These are phyloP conservation scores for Dioctria rufipes DNA, from an alignment of 2,888 invertebrate genomes.

Conservation along the genomic window DNA sequence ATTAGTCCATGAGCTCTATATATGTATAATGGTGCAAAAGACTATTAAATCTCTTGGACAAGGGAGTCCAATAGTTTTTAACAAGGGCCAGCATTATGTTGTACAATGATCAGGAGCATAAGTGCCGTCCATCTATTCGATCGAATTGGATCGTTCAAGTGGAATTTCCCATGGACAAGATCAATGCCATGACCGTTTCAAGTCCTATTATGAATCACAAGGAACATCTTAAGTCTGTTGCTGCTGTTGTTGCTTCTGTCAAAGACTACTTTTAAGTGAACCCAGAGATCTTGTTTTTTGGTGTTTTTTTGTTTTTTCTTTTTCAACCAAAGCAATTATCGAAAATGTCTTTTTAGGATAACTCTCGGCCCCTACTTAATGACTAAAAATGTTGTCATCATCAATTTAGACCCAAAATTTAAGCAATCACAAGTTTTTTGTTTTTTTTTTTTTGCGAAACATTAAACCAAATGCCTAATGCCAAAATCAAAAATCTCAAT, in stretches of 20 bases:
- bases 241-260: too few species aligned
- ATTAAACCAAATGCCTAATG: neutral
- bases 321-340: conserved; percentile 33
- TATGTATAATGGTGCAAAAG: conserved; percentile 25
- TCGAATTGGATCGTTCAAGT: conserved; percentile 35
- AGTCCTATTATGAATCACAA: conserved; percentile 16
- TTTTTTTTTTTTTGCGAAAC: too few species aligned
- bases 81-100: conserved; percentile 36
- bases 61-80: conserved; percentile 20
- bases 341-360: conserved; percentile 25
- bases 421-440: neutral
- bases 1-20: conserved; percentile 20
- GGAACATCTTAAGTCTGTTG: neutral
- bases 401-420: neutral
- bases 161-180: conserved; percentile 52
- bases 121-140: conserved; percentile 25
- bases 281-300: conserved; percentile 10
- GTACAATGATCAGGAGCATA: neutral
- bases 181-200: conserved; percentile 37
- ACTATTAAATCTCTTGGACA: conserved; percentile 40
- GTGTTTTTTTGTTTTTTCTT: conserved; percentile 20
- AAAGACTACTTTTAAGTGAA: conserved; percentile 26
- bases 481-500: neutral
- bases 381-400: conserved; percentile 8
- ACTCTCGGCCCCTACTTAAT: conserved; percentile 28